These are phyloP conservation scores for Prenolepis imparis DNA, from an alignment of 2,888 invertebrate species.

Conservation along the genomic window DNA sequence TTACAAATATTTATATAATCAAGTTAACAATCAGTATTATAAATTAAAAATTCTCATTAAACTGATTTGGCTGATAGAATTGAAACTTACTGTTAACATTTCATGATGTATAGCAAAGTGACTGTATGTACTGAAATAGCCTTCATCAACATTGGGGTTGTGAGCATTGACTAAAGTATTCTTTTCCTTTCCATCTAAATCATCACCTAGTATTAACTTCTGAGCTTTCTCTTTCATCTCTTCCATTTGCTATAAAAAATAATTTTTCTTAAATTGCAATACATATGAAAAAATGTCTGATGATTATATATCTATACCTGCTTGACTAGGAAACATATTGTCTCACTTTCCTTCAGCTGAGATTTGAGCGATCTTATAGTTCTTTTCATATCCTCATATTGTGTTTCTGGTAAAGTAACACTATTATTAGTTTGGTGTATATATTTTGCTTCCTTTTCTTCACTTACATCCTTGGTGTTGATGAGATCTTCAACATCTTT, in stretches of 20 bases:
- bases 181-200: constrained; percentile 66
- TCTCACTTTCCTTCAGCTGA: constrained; percentile 88
- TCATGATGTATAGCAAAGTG: constrained; percentile 97
- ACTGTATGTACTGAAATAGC: constrained; percentile 94
- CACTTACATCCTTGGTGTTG: constrained; percentile 38
- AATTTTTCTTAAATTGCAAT: neutral
- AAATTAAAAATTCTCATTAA: constrained; percentile 11
- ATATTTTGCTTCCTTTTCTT: constrained; percentile 84
- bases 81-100: constrained; percentile 92
- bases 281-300: neutral
- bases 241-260: constrained; percentile 82
- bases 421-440: constrained; percentile 89
- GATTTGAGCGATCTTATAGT: constrained; percentile 88
- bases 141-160: constrained; percentile 90
- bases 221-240: constrained; percentile 83
- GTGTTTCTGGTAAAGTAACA: constrained; percentile 88
- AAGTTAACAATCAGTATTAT: neutral
- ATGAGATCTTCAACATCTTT: constrained; percentile 80
- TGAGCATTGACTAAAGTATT: constrained; percentile 86
- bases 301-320: constrained; percentile 76
- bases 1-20: constrained; percentile 14
- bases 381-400: constrained; percentile 88
- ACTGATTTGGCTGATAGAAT: constrained; percentile 20
- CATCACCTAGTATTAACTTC: constrained; percentile 82
- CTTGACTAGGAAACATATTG: constrained; percentile 81